Percentiles rank a stretch among this genome's conserved stretches.
phyloP scores from a whole-genome alignment of 1,140 invertebrate species.

The Hylaeus anthracinus region DNA sequence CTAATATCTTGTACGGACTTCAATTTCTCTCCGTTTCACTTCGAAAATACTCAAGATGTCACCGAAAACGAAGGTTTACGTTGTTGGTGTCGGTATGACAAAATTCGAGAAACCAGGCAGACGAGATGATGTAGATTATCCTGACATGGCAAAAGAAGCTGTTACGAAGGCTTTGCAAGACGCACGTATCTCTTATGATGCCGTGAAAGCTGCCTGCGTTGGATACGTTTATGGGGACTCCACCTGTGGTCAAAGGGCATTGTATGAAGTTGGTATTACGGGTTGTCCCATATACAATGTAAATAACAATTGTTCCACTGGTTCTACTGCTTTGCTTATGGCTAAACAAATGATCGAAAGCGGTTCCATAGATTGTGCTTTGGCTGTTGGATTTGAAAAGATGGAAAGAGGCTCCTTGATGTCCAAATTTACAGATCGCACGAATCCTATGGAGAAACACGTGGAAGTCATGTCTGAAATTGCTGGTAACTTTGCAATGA shows the following conservation, averaged over 20 bases:
- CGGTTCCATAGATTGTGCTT: slow-evolving; percentile 91
- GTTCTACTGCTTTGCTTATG: slow-evolving; percentile 94
- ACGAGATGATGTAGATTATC: slow-evolving; percentile 93
- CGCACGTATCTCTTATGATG: slow-evolving; percentile 89
- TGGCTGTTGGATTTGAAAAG: slow-evolving; percentile 98
- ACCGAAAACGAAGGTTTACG: slow-evolving; percentile 86
- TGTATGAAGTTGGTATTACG: slow-evolving; percentile 97
- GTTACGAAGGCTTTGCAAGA: slow-evolving; percentile 94
- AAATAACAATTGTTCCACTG: slow-evolving; percentile 99
- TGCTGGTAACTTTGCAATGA: slow-evolving; percentile 81
- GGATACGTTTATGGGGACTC: slow-evolving; percentile 99
- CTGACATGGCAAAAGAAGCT: slow-evolving; percentile 96
- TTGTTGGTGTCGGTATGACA: slow-evolving; percentile 98
- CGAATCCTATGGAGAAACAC: slow-evolving; percentile 97
- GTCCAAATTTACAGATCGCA: slow-evolving; percentile 91
- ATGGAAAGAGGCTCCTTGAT: slow-evolving; percentile 96
- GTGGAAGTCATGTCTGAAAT: slow-evolving; percentile 92
- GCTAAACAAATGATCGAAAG: slow-evolving; percentile 95
- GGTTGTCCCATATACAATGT: slow-evolving; percentile 99
- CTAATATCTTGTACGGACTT: background rate
- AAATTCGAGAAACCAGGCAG: slow-evolving; percentile 96
- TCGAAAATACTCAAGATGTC: slow-evolving; percentile 72
- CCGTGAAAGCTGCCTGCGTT: slow-evolving; percentile 93
- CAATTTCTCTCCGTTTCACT: background rate
- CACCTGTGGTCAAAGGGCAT: slow-evolving; percentile 95